Evolutionary conservation across 2,113 vertebrate species (phyloP).

Genomic region (Phoenicopterus ruber): DNA sequence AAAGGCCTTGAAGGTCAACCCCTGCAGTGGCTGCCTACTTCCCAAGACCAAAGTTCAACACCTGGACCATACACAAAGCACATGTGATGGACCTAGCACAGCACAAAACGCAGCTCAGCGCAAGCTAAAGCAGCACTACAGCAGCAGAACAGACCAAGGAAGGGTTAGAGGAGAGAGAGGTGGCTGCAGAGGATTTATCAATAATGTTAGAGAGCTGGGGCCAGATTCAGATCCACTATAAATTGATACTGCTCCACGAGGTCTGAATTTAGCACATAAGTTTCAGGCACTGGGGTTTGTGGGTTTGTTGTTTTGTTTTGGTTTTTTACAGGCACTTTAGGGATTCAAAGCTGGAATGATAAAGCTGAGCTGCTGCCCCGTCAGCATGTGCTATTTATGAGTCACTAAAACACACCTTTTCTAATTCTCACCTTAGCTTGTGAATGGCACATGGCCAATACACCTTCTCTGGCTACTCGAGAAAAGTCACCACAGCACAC

Average conservation of each 20-base stretch:
- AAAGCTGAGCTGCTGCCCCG: background rate
- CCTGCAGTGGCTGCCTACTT: background rate
- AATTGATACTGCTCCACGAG: background rate
- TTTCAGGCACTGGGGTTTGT: background rate
- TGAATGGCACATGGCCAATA: background rate
- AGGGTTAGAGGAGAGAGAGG: background rate
- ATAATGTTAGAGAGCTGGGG: background rate
- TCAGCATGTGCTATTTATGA: conserved; percentile 5
- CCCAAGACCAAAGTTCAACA: background rate
- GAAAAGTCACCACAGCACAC: background rate
- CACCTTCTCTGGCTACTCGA: background rate
- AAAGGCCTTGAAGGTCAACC: background rate
- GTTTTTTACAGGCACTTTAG: background rate
- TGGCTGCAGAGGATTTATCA: background rate
- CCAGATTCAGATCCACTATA: background rate
- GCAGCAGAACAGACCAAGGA: background rate
- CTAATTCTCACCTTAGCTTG: conserved; percentile 6
- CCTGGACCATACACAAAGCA: background rate
- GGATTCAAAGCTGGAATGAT: background rate
- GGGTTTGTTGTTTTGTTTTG: too few relatives aligned
- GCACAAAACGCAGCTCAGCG: background rate
- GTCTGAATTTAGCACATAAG: background rate
- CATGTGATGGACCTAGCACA: background rate
- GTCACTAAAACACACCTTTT: conserved; percentile 34
- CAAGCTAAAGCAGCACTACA: background rate